phyloP scores from a whole-genome alignment of 1,140 invertebrate genomes.

The Bombus balteatus region DNA sequence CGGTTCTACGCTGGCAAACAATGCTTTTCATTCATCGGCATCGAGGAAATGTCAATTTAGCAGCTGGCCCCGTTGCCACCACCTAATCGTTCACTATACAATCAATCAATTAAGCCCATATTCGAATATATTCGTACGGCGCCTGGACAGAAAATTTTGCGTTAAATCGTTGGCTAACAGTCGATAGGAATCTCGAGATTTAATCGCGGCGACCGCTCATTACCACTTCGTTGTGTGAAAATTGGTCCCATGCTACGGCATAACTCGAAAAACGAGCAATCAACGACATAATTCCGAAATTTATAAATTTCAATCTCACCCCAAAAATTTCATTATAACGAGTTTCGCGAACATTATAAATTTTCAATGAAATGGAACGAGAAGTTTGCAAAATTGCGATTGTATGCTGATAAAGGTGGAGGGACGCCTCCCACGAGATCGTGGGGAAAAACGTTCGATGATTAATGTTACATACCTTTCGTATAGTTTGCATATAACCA shows the following conservation, averaged over 20 bases:
- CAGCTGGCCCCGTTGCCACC: not conserved
- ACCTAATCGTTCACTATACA: not conserved
- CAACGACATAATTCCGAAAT: not conserved
- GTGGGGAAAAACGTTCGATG: not conserved
- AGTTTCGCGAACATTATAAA: not conserved
- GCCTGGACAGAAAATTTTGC: not conserved
- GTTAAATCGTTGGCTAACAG: not conserved
- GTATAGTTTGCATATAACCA: no score
- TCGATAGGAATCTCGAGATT: not conserved
- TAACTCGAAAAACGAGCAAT: not conserved
- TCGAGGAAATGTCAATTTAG: slow-evolving; percentile 20
- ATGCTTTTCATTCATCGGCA: slow-evolving; percentile 9
- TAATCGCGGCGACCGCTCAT: not conserved
- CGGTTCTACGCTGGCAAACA: not conserved
- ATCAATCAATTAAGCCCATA: slow-evolving; percentile 32
- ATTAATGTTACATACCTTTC: not conserved
- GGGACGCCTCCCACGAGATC: not conserved
- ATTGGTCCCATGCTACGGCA: not conserved
- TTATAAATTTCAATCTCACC: not conserved
- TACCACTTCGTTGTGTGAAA: not conserved
- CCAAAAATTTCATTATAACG: not conserved
- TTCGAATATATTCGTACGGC: not conserved
- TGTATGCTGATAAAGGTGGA: not conserved
- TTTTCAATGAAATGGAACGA: not conserved
- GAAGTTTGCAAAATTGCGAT: not conserved